phyloP scores from a whole-genome alignment of 2,797 vertebrate species.

The Argyrosomus regius region DNA sequence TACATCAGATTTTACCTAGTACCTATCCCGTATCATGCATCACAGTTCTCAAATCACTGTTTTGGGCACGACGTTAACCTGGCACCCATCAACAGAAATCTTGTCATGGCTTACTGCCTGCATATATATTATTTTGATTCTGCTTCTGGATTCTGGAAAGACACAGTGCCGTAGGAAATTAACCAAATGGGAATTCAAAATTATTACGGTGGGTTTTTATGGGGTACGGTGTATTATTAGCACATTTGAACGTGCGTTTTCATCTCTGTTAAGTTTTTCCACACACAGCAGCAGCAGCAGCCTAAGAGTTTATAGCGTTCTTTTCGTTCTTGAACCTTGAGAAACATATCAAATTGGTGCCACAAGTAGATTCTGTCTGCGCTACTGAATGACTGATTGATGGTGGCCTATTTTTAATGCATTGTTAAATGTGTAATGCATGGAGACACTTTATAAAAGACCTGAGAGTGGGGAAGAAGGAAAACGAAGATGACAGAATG shows the following conservation, averaged over 20 bases:
- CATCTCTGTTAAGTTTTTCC: constrained; percentile 48
- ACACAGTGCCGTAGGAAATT: constrained; percentile 41
- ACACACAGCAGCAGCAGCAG: constrained; percentile 14
- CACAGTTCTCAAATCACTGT: constrained; percentile 75
- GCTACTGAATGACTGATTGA: constrained; percentile 84
- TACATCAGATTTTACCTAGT: constrained; percentile 81
- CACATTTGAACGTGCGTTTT: constrained; percentile 60
- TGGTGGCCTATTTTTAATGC: constrained; percentile 87
- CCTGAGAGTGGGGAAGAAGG: constrained; percentile 81
- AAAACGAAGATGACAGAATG: constrained; percentile 87
- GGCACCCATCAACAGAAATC: constrained; percentile 78
- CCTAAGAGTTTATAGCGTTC: constrained; percentile 48
- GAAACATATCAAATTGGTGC: constrained; percentile 75
- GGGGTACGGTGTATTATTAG: constrained; percentile 66
- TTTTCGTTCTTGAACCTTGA: constrained; percentile 56
- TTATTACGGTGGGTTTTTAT: constrained; percentile 38
- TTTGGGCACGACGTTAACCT: constrained; percentile 71
- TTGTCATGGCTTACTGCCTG: constrained; percentile 64
- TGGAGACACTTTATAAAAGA: constrained; percentile 87
- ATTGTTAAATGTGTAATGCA: constrained; percentile 87
- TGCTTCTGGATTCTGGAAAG: constrained; percentile 56
- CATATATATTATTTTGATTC: constrained; percentile 62
- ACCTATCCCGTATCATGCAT: constrained; percentile 79
- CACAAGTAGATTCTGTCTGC: constrained; percentile 76
- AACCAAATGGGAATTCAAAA: constrained; percentile 48